Conservation (phyloP, 2,113 vertebrate genomes). For the Pomatostomus ruficeps region DNA sequence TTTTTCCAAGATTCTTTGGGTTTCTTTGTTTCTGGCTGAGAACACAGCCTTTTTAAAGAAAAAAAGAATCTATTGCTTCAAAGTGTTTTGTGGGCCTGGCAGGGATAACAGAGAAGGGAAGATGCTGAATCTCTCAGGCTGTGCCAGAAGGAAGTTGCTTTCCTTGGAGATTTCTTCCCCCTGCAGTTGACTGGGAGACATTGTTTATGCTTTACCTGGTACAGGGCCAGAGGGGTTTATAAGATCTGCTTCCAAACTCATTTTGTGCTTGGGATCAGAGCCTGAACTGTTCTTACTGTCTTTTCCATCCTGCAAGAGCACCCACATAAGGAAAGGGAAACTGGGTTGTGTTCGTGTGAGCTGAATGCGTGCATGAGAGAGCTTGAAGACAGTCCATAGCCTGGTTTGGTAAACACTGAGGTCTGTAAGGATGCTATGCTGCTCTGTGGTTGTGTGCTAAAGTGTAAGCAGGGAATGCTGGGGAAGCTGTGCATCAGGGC, state of each 20-base stretch:
- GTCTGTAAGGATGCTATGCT: neutral
- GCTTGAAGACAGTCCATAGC: neutral
- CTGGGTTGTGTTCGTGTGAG: neutral
- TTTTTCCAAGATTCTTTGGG: neutral
- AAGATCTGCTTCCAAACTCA: neutral
- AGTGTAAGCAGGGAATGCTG: neutral
- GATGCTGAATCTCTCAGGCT: neutral
- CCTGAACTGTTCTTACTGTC: neutral
- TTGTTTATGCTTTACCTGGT: constrained; percentile 13
- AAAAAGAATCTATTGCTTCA: constrained; percentile 32
- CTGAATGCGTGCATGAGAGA: neutral
- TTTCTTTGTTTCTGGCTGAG: constrained; percentile 59
- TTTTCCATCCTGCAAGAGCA: neutral
- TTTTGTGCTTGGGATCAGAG: neutral
- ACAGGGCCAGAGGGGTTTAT: neutral
- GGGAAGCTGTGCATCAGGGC: neutral
- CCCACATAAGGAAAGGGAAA: neutral
- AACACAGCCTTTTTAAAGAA: neutral
- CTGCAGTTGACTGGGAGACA: neutral
- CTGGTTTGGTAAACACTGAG: rapidly evolving
- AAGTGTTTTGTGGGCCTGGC: constrained; percentile 31
- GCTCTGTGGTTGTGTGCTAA: neutral
- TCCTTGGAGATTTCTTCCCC: constrained; percentile 30
- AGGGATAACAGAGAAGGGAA: neutral
- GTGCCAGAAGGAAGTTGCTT: constrained; percentile 35